Conservation (phyloP, 2,888 invertebrate species). For the Laothoe populi region DNA sequence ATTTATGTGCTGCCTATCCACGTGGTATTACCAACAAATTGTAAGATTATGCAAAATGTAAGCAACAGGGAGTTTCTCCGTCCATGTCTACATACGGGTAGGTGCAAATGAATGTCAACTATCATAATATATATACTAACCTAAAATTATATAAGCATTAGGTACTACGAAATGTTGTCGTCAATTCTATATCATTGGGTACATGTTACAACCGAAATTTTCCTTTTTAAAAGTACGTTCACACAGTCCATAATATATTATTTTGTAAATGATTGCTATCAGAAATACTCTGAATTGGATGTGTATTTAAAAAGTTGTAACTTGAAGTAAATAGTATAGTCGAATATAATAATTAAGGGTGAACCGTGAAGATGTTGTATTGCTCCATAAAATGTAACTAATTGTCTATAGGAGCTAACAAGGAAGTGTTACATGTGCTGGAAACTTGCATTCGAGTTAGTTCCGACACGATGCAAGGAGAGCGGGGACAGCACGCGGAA, state of each 20-base stretch:
- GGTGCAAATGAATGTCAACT: conserved; percentile 49
- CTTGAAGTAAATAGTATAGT: background rate
- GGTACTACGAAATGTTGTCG: no score
- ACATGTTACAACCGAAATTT: conserved; percentile 18
- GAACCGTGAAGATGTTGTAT: no score
- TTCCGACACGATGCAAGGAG: conserved; percentile 29
- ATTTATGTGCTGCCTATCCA: conserved; percentile 43
- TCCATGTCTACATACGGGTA: conserved; percentile 31
- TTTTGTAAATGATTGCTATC: background rate
- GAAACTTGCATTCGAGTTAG: conserved; percentile 44
- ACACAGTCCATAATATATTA: background rate
- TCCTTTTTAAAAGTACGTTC: background rate
- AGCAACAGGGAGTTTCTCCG: conserved; percentile 49
- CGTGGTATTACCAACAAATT: conserved; percentile 52
- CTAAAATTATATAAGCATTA: conserved; percentile 27
- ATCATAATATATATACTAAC: conserved; percentile 28
- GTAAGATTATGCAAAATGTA: conserved; percentile 56
- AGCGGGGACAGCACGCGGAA: conserved; percentile 43
- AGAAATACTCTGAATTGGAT: background rate
- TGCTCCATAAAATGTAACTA: conserved; percentile 35
- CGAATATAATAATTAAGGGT: no score
- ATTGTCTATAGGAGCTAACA: conserved; percentile 41
- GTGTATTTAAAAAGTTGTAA: no score
- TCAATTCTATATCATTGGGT: no score
- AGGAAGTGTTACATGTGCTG: conserved; percentile 43